Base-by-base conservation (phyloP, 1,140 invertebrate species). In the Micrasema minimum region DNA sequence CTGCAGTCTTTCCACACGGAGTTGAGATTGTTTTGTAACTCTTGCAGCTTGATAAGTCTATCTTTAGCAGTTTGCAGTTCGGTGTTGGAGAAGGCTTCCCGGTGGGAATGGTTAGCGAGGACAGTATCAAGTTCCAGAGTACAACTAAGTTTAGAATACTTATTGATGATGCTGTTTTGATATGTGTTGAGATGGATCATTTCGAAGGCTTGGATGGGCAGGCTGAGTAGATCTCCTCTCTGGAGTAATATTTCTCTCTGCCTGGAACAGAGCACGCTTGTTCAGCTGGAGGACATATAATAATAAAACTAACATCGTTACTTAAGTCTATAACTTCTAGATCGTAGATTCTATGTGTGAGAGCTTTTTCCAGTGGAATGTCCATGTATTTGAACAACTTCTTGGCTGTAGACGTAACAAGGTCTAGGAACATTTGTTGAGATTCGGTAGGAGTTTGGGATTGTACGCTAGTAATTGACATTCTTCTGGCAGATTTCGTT, bases 171-270 rank as follows among this genome's bases (percentile, higher is more conserved):
- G 62, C 91, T 91, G 18, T 88, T 88, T 77, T 97, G 95, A 81
- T 98, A 99, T 6, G 95, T 96, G 68, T 90, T 90, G 48, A 97
- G 83, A 77, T 97, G 94, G 45, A 96, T 93, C 91, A 97, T 96
- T 87, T 98, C 96, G 77, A 97, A 94, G 0, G 88, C 88, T 76
- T 88, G 86, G 12, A 98, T 91, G 0, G 96, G 95, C 35, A 98
- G 83, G 37, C 93, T 91, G 11, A 95, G 87, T 18, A 96, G 83
- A 79, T 96, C 93, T 7, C 89, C 89, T 50, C 91, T 87, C 76
- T 94, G 91, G 0, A 95, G 82, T 0, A 96, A 85, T 14, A 92
- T 88, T 77, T 94, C 93, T 51, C 90, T 88, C 72, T 96, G 93
- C 94, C 94, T 0, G 95, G 94, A 0, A 96, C 93, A 1, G 93